Percentiles rank a stretch among this genome's conserved stretches.
phyloP scores from a whole-genome alignment of 2,113 vertebrate genomes.

The Apus apus region DNA sequence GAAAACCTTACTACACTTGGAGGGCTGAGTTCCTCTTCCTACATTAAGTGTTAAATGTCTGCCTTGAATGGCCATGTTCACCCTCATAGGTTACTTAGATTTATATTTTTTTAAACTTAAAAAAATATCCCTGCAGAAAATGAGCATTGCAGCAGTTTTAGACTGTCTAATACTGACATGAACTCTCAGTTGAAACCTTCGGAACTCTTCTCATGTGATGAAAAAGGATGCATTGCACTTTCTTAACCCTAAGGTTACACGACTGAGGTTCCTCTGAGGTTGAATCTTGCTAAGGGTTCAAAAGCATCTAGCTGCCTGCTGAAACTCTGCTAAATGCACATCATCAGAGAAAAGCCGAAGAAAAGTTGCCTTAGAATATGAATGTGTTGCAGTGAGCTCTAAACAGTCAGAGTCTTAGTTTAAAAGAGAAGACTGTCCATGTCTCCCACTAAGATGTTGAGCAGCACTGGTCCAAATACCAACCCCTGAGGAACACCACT shows the following conservation, averaged over 20 bases:
- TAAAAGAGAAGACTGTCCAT: too few relatives aligned
- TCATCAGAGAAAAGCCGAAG: not conserved
- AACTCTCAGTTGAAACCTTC: slow-evolving; percentile 9
- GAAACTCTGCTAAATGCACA: not conserved
- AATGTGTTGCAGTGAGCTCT: not conserved
- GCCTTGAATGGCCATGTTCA: not conserved
- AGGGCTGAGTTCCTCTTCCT: not conserved
- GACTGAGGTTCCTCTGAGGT: not conserved
- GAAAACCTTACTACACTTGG: not conserved
- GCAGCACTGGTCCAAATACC: too few relatives aligned
- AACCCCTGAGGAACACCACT: too few relatives aligned
- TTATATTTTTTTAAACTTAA: not conserved
- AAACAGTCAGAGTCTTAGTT: too few relatives aligned
- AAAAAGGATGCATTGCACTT: not conserved
- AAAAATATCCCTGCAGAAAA: not conserved
- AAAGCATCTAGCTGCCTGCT: not conserved
- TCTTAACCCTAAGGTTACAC: not conserved
- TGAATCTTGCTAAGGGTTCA: not conserved
- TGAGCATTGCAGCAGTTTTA: not conserved
- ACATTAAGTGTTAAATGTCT: not conserved
- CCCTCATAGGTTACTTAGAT: not conserved
- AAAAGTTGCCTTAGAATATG: not conserved
- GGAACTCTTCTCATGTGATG: slow-evolving; percentile 28
- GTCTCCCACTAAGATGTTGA: too few relatives aligned
- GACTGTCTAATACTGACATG: not conserved